Base-by-base conservation (phyloP, 2,113 vertebrate genomes). In the Empidonax traillii region DNA sequence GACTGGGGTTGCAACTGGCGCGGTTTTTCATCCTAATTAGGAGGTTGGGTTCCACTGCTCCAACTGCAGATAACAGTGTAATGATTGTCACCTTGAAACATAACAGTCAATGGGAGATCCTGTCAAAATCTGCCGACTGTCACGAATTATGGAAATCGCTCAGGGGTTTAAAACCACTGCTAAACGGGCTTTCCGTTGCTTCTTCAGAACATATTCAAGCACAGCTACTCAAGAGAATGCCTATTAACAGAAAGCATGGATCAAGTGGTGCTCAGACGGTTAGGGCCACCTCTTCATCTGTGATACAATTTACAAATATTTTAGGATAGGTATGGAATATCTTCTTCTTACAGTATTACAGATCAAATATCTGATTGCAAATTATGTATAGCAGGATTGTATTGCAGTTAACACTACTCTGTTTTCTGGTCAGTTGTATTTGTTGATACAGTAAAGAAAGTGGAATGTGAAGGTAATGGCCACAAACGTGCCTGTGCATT, bases 1-100 rank as follows among this genome's bases (percentile, higher is more conserved):
- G 98, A 94, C 96, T 93, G 96, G 98, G 93, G 84, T 96, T 78
- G 96, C 96, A 97, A 80, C 96, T 97, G 97, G 96, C 97, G 93
- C 89, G 88, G 92, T 97, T 97, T 98, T 98, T 98, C 97, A 98
- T 98, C 97, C 97, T 98, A 98, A 98, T 98, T 98, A 98, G 97
- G 97, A 97, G 97, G 98, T 97, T 97, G 94, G 90, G 91, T 97
- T 97, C 93, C 86, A 96, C 87, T 97, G 97, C 95, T 98, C 97
- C 97, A 96, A 93, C 97, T 97, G 91, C 95, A 97, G 97, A 98
- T 98, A 98, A 98, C 97, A 97, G 97, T 96, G 88, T 97, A 98
- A 98, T 98, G 97, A 98, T 98, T 98, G 97, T 98, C 97, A 96
- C 97, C 97, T 95, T 95, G 94, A 97, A 97, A 98, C 94, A 94